A percentile compares a stretch with the other conserved stretches of the same genome.
Evolutionary conservation across 2,113 vertebrate genomes (phyloP).

Genomic region (Melanerpes formicivorus): DNA sequence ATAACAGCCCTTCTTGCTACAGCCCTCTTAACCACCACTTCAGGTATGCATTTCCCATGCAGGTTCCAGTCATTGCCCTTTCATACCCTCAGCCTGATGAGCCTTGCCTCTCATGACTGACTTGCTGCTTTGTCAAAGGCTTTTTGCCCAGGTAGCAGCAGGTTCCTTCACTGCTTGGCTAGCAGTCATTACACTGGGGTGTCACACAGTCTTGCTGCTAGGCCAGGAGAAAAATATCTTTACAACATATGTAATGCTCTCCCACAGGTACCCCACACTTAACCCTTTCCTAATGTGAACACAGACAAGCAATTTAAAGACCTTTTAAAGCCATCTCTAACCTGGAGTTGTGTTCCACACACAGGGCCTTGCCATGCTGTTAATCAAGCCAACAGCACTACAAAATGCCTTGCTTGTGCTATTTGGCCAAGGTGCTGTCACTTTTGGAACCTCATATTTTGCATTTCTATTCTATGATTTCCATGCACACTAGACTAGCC

Average conservation of each 20-base stretch:
- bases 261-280: background rate
- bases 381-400: background rate
- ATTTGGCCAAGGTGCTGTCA: background rate
- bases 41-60: background rate
- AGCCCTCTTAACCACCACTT: background rate
- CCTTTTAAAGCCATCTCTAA: background rate
- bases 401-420: background rate
- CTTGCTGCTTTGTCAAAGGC: background rate
- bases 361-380: rapidly evolving
- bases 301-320: background rate
- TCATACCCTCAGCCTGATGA: background rate
- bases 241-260: background rate
- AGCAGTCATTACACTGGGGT: background rate
- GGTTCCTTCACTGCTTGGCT: background rate
- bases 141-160: background rate
- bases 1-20: background rate
- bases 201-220: background rate
- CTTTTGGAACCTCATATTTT: background rate
- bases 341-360: background rate
- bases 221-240: background rate
- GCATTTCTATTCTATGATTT: background rate
- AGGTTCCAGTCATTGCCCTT: background rate
- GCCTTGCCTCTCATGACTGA: background rate
- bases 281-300: background rate
- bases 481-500: background rate